A percentile compares a stretch with the other conserved stretches of the same genome.
Evolutionary conservation across 2,113 vertebrate species (phyloP).

Genomic region (Vidua chalybeata): DNA sequence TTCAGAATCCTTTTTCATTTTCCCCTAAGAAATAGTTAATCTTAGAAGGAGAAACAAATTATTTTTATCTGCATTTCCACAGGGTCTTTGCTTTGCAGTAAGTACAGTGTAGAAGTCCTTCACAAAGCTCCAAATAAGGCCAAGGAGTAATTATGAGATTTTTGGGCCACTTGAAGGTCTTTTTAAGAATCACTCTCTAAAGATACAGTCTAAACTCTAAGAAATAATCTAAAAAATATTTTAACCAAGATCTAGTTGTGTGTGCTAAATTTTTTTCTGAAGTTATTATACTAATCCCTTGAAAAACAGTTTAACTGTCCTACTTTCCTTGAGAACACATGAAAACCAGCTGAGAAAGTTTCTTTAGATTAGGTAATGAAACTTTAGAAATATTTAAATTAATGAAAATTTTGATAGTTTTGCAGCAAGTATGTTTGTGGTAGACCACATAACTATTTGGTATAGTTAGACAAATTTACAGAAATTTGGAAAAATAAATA

Average conservation of each 20-base stretch:
- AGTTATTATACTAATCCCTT: neutral
- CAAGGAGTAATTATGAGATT: neutral
- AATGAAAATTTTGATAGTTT: neutral
- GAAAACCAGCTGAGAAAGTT: neutral
- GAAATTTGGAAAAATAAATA: neutral
- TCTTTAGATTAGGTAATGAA: neutral
- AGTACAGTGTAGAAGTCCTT: neutral
- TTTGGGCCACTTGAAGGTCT: neutral
- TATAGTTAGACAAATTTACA: neutral
- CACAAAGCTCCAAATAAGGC: neutral
- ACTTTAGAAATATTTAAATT: neutral
- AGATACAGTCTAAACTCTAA: neutral
- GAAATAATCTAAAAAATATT: neutral
- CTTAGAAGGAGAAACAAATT: neutral
- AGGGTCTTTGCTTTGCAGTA: neutral
- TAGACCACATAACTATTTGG: neutral
- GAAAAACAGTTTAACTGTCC: neutral
- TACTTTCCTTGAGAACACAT: neutral
- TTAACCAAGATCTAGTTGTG: neutral
- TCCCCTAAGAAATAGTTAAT: neutral
- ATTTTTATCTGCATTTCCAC: neutral
- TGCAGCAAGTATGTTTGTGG: neutral
- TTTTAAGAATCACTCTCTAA: neutral
- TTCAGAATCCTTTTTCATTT: neutral
- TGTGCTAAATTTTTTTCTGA: neutral